Evolutionary conservation across 92 coral and sea anemone genomes (phyloP).

Genomic region (Siderastrea radians): DNA sequence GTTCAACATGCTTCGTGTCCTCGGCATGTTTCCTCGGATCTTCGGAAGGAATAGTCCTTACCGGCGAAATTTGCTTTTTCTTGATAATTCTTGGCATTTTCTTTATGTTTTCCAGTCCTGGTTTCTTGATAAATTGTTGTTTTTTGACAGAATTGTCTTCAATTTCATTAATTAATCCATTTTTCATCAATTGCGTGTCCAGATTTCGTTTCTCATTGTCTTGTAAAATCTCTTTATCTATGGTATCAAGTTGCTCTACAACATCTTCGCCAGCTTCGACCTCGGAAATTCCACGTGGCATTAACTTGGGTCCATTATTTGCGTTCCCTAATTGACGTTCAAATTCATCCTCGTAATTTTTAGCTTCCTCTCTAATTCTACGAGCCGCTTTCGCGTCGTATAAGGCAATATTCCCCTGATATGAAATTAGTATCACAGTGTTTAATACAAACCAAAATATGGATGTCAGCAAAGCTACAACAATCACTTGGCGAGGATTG

Average conservation of each 20-base stretch:
- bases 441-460: constrained; percentile 87
- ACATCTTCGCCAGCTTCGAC: background rate
- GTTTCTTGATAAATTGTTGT: background rate
- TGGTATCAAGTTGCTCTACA: constrained; percentile 18
- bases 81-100: constrained; percentile 9
- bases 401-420: constrained; percentile 67
- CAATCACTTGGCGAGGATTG: constrained; percentile 71
- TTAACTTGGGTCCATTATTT: background rate
- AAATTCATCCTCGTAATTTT: background rate
- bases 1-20: constrained; percentile 13
- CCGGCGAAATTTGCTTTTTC: constrained; percentile 27
- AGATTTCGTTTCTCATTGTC: background rate
- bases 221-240: constrained; percentile 10
- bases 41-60: background rate
- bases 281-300: constrained; percentile 41
- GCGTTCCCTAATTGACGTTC: background rate
- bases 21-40: background rate
- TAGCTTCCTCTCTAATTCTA: background rate
- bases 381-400: background rate
- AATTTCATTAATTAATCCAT: background rate
- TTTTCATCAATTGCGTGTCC: background rate
- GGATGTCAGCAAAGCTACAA: constrained; percentile 81
- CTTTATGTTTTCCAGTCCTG: background rate
- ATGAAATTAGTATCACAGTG: constrained; percentile 74
- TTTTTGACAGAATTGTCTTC: background rate